Base-by-base conservation (phyloP, 64 coral and sea anemone species). In the Dendronephthya gigantea region DNA sequence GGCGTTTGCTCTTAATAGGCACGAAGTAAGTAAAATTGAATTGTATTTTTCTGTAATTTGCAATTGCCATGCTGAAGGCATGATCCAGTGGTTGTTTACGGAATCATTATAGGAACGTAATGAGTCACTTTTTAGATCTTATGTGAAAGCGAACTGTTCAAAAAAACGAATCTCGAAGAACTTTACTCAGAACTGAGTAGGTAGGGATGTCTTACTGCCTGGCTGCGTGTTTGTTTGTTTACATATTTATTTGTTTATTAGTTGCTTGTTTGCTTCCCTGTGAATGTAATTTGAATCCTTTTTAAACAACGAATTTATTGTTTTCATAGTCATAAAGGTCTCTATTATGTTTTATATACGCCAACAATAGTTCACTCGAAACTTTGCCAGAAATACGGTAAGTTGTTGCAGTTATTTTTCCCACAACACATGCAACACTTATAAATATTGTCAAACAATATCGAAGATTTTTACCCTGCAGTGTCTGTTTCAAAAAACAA, bases 101-200 rank as follows among this genome's bases (percentile, higher is more conserved):
- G n/a, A n/a, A n/a, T n/a, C n/a, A n/a, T n/a, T n/a, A n/a, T n/a
- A n/a, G n/a, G n/a, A n/a, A n/a, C n/a, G n/a, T n/a, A n/a, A n/a
- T n/a, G n/a, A n/a, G n/a, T n/a, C n/a, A n/a, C n/a, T 66, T 15
- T 66, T 66, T 34, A 79, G 72, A 79, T 79, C 7, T 79, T 79
- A 36, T 35, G 17, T 36, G 72, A 79, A 79, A 79, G 30, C 12
- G 72, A 79, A 4, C 5, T 79, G 17, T 79, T 79, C 37, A 29
- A 19, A 79, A 79, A 79, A 39, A 79, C 72, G 12, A 79, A 79
- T 34, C 36, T 79, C 15, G 32, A 79, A 79, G 32, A 79, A 4
- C 32, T 79, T 15, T 19, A 79, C 28, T 14, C 72, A 33, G 72
- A 79, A 79, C 32, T 79, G 22, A 79, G 72, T 79, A 36, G 32